Evolutionary conservation across 2,113 vertebrate genomes (phyloP).

Genomic region (Leptodactylus fuscus): DNA sequence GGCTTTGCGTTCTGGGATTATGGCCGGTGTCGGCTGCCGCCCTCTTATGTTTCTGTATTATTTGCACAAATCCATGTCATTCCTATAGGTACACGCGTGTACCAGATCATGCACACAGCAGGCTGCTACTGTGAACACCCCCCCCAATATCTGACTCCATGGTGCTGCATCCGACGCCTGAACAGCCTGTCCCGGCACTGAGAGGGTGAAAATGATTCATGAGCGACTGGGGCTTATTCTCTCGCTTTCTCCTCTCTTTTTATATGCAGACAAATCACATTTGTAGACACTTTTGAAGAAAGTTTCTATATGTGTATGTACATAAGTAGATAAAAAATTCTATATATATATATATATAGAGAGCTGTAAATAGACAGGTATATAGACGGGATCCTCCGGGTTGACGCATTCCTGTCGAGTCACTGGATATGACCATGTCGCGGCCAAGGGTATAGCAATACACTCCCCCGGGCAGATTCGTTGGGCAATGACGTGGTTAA

Average conservation of each 20-base stretch:
- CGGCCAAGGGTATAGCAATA: conserved; percentile 13
- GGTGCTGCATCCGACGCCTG: conserved; percentile 29
- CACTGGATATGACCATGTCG: conserved; percentile 17
- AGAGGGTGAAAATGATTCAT: conserved; percentile 8
- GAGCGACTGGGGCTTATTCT: background rate
- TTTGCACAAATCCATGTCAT: conserved; percentile 20
- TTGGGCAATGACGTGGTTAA: background rate
- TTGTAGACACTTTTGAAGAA: conserved; percentile 57
- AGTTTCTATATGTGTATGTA: conserved; percentile 59
- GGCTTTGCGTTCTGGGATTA: background rate
- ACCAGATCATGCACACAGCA: background rate
- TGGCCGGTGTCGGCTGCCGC: background rate
- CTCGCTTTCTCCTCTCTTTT: conserved; percentile 27
- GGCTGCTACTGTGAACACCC: background rate
- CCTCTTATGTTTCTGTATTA: background rate
- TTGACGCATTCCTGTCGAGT: conserved; percentile 12
- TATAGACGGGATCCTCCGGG: background rate
- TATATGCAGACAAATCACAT: conserved; percentile 54
- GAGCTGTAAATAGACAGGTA: conserved; percentile 53
- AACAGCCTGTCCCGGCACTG: conserved; percentile 1
- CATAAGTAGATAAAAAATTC: conserved; percentile 52
- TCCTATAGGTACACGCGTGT: background rate
- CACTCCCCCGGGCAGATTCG: background rate
- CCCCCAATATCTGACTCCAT: background rate
- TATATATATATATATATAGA: conserved; percentile 55